A percentile compares a stretch with the other conserved stretches of the same genome.
Conservation (phyloP, 2,113 vertebrate species). For the Clarias batrachus region DNA sequence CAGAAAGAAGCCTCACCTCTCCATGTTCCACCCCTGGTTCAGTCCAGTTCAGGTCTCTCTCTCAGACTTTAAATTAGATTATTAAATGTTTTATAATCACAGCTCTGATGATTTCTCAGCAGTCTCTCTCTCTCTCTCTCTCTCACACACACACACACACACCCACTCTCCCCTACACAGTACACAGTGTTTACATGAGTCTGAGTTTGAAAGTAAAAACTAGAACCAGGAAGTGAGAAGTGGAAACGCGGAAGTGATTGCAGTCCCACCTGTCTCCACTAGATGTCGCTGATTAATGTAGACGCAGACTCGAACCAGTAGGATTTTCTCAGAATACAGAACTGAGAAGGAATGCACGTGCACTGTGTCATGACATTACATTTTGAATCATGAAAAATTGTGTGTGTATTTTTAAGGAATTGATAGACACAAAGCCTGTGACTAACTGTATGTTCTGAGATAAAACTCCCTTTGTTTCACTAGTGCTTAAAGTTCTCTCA, state of each 20-base stretch:
- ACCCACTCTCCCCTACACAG: not conserved
- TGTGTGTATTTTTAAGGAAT: too few species aligned
- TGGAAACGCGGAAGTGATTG: not conserved
- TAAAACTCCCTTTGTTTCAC: too few species aligned
- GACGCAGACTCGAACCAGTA: too few species aligned
- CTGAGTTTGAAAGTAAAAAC: not conserved
- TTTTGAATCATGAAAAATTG: not conserved
- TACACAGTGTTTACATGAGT: too few species aligned
- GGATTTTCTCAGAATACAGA: not conserved
- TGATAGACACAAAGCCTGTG: too few species aligned
- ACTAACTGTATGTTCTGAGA: too few species aligned
- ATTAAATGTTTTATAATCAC: too few species aligned
- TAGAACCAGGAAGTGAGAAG: not conserved
- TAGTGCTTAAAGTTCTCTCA: too few species aligned
- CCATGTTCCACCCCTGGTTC: not conserved
- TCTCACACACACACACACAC: not conserved
- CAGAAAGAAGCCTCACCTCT: not conserved
- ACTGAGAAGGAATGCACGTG: not conserved
- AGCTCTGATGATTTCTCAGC: not conserved
- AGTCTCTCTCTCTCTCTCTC: too few species aligned
- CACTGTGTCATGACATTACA: not conserved
- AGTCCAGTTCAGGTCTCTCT: too few species aligned
- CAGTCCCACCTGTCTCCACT: not conserved
- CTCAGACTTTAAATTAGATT: not conserved
- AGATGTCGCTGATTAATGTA: not conserved